A percentile compares a stretch with the other conserved stretches of the same genome.
These are phyloP conservation scores for Griposia aprilina DNA, from an alignment of 2,888 invertebrate species.

Conservation along the genomic window DNA sequence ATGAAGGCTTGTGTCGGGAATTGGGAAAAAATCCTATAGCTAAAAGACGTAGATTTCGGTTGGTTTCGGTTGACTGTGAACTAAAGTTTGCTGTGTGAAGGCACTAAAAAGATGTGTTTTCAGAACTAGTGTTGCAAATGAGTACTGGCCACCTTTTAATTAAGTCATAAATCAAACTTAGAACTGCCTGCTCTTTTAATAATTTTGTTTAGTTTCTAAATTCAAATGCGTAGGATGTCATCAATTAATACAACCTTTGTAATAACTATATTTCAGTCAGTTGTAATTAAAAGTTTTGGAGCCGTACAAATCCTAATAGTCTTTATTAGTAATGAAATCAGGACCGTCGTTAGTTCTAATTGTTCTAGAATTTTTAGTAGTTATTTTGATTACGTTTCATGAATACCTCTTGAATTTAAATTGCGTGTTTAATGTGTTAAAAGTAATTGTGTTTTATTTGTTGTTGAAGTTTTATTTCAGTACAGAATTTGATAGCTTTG, in stretches of 20 bases:
- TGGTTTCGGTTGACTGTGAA: too few species aligned
- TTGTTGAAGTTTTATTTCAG: constrained; percentile 6
- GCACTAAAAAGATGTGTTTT: too few species aligned
- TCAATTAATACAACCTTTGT: neutral
- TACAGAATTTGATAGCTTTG: neutral
- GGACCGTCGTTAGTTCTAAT: constrained; percentile 22
- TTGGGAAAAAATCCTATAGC: too few species aligned
- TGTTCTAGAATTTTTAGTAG: constrained; percentile 29
- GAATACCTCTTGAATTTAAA: constrained; percentile 26
- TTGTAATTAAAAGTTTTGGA: constrained; percentile 32
- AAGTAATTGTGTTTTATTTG: constrained; percentile 19
- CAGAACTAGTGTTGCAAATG: too few species aligned
- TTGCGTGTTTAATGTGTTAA: constrained; percentile 18
- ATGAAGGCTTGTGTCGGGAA: too few species aligned
- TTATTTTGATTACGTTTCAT: constrained; percentile 30
- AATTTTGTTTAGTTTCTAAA: constrained; percentile 6
- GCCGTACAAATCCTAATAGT: constrained; percentile 1
- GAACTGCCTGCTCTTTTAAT: neutral
- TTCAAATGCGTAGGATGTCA: neutral
- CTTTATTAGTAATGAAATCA: constrained; percentile 26
- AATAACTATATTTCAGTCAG: constrained; percentile 13
- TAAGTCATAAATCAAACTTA: neutral
- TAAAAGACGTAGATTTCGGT: too few species aligned
- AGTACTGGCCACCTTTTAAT: neutral
- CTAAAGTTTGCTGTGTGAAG: too few species aligned